Evolutionary conservation across 2,888 invertebrate species (phyloP).

Genomic region (Drosophila formosana): DNA sequence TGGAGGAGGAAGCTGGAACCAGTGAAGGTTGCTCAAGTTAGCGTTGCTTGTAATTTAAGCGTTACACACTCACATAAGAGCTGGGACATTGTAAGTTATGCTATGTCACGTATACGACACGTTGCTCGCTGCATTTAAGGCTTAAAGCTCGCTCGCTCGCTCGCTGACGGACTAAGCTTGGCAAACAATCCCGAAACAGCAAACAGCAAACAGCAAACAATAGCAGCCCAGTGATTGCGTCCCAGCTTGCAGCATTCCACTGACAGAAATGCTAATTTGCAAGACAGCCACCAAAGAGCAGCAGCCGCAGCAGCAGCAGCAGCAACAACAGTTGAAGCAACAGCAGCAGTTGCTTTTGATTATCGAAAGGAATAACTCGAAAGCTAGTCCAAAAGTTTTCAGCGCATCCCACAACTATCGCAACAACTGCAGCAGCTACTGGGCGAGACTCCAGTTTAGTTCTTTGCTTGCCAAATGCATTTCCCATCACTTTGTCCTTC

Average conservation of each 20-base stretch:
- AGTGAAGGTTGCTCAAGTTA: slow-evolving; percentile 35
- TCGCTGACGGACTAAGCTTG: slow-evolving; percentile 67
- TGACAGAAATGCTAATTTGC: slow-evolving; percentile 73
- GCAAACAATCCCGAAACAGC: slow-evolving; percentile 39
- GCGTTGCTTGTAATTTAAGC: slow-evolving; percentile 48
- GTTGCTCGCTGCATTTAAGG: slow-evolving; percentile 60
- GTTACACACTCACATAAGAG: slow-evolving; percentile 9
- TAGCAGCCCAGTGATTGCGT: slow-evolving; percentile 34
- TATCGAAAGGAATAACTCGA: slow-evolving; percentile 38
- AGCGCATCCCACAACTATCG: slow-evolving; percentile 26
- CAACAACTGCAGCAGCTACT: slow-evolving; percentile 25
- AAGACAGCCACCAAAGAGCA: slow-evolving; percentile 20
- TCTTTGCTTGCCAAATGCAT: slow-evolving; percentile 45
- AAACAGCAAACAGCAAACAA: slow-evolving; percentile 62
- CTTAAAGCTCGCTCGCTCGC: slow-evolving; percentile 61
- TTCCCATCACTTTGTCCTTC: slow-evolving; percentile 37
- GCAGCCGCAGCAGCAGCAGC: slow-evolving; percentile 8
- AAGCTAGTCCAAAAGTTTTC: slow-evolving; percentile 44
- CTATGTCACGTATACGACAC: slow-evolving; percentile 60
- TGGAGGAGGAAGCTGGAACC: slow-evolving; percentile 3
- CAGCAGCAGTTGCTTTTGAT: slow-evolving; percentile 48
- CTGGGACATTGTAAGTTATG: slow-evolving; percentile 54
- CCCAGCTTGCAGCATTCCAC: slow-evolving; percentile 39
- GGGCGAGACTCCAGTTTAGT: slow-evolving; percentile 3
- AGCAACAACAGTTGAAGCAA: not conserved